Conservation (phyloP, 2,888 invertebrate genomes). For the Phytoseiulus persimilis region DNA sequence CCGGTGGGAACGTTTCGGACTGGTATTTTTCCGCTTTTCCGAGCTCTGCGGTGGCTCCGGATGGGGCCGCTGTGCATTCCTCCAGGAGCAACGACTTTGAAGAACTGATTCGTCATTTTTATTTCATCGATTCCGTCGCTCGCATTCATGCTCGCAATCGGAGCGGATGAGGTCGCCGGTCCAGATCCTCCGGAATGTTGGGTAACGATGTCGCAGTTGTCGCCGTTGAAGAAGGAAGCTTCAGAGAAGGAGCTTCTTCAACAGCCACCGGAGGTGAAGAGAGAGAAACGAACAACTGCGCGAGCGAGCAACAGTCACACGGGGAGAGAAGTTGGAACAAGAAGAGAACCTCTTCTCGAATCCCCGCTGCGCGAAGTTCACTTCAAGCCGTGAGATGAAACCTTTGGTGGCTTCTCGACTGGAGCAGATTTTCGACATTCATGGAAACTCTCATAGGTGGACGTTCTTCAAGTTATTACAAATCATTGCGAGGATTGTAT, state of each 20-base stretch:
- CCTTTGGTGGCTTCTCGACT: background rate
- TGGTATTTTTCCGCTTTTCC: background rate
- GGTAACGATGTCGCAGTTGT: background rate
- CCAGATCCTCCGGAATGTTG: background rate
- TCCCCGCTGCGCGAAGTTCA: background rate
- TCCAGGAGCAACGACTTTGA: too few relatives aligned
- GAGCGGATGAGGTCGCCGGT: too few relatives aligned
- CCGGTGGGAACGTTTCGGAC: background rate
- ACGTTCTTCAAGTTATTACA: too few relatives aligned
- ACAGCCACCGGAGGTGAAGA: background rate
- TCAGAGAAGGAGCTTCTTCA: background rate
- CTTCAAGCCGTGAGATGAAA: slow-evolving; percentile 5
- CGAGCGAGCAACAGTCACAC: background rate
- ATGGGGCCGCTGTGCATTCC: too few relatives aligned
- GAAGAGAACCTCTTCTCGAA: background rate
- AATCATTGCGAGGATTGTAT: too few relatives aligned
- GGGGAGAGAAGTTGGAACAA: background rate
- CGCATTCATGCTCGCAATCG: too few relatives aligned
- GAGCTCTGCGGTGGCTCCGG: background rate
- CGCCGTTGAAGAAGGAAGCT: background rate
- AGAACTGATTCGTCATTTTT: too few relatives aligned
- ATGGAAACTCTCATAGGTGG: background rate
- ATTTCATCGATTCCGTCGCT: too few relatives aligned
- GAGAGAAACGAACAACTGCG: background rate
- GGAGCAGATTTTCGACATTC: background rate